These are phyloP conservation scores for Mirza zaza DNA, from an alignment of 2,113 vertebrate genomes.

Conservation along the genomic window DNA sequence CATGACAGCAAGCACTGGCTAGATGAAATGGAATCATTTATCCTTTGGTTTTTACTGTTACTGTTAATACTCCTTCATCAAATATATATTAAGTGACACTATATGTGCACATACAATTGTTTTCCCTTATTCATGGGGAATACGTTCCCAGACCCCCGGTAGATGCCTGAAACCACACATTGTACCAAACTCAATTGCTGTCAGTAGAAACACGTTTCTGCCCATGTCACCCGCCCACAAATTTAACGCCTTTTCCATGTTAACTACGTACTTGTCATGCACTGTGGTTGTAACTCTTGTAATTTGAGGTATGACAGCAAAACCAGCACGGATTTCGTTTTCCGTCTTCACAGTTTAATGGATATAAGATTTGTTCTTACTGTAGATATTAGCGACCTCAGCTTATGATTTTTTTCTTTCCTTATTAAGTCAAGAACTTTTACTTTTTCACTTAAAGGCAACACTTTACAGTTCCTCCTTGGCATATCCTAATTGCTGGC, in stretches of 20 bases:
- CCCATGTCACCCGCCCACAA: not conserved
- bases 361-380: not conserved
- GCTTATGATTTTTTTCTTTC: not conserved
- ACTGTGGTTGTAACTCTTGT: not conserved
- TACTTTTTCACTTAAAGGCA: not conserved
- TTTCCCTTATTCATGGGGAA: not conserved
- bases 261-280: not conserved
- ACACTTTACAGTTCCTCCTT: not conserved
- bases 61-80: not conserved
- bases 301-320: not conserved
- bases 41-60: not conserved
- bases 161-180: not conserved
- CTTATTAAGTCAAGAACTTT: not conserved
- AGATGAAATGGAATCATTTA: not conserved
- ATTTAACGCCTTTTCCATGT: not conserved
- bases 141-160: not conserved
- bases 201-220: not conserved
- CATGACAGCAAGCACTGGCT: not conserved
- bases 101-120: not conserved
- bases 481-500: not conserved
- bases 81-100: not conserved
- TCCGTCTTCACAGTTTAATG: not conserved
- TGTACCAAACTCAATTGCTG: not conserved
- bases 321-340: not conserved
- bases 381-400: not conserved